phyloP scores from a whole-genome alignment of 1,140 invertebrate genomes.

The Apis cerana region DNA sequence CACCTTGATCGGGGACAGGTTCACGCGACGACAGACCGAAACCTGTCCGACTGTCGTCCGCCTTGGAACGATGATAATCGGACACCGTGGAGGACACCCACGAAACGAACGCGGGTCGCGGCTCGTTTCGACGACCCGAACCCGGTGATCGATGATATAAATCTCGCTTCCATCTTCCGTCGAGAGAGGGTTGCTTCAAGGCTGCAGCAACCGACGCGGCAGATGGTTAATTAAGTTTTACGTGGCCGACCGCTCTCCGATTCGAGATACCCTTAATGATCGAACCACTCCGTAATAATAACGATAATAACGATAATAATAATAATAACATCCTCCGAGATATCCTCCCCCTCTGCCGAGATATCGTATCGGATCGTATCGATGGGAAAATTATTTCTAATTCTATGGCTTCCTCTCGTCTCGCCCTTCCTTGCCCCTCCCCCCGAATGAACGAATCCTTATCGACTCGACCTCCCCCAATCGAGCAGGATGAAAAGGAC shows the following conservation, averaged over 20 bases:
- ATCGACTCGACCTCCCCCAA: not conserved
- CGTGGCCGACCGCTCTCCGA: not conserved
- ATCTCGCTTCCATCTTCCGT: not conserved
- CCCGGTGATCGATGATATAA: conserved; percentile 40
- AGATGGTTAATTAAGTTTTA: conserved; percentile 36
- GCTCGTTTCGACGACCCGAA: conserved; percentile 40
- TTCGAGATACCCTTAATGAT: conserved; percentile 9
- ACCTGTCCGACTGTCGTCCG: conserved; percentile 58
- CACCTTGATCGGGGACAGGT: conserved; percentile 49
- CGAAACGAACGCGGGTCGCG: conserved; percentile 26
- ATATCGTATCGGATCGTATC: too few species aligned
- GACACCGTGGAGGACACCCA: conserved; percentile 37
- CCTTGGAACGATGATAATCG: conserved; percentile 61
- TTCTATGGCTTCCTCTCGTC: not conserved
- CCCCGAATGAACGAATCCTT: not conserved
- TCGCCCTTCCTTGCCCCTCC: not conserved
- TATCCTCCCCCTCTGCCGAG: too few species aligned
- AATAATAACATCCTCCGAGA: conserved; percentile 9
- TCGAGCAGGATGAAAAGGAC: not conserved
- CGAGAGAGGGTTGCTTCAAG: not conserved
- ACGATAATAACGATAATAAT: not conserved
- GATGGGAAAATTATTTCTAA: conserved; percentile 8
- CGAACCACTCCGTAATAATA: too few species aligned
- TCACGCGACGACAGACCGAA: conserved; percentile 48
- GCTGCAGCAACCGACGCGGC: not conserved